phyloP scores from a whole-genome alignment of 2,888 invertebrate genomes.

The Phortica magna region DNA sequence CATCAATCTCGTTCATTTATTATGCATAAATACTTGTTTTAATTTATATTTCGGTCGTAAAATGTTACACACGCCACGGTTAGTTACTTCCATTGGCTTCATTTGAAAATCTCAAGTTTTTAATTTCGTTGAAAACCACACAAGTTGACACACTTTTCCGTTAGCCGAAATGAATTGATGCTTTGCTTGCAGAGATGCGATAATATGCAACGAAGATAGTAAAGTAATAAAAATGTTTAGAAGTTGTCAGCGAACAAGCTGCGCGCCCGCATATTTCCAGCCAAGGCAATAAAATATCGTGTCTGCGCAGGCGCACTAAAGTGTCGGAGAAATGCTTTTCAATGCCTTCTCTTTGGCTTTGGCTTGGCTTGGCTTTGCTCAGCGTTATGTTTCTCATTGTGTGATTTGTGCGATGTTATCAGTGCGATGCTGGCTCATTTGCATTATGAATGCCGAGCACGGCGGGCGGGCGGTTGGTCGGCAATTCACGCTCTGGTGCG shows the following conservation, averaged over 20 bases:
- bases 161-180: slow-evolving; percentile 13
- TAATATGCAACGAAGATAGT: neutral
- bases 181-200: neutral
- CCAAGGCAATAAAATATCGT: too few species aligned
- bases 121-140: slow-evolving; percentile 22
- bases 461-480: neutral
- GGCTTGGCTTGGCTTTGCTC: too few species aligned
- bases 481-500: too few species aligned
- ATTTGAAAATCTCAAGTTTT: neutral
- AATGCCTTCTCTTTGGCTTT: neutral
- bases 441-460: slow-evolving; percentile 8
- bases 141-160: slow-evolving; percentile 28
- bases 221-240: neutral
- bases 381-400: neutral
- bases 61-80: neutral
- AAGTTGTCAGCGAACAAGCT: slow-evolving; percentile 4
- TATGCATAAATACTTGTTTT: neutral
- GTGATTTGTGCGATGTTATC: neutral
- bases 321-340: neutral
- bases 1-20: too few species aligned
- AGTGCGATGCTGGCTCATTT: slow-evolving; percentile 16
- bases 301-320: too few species aligned
- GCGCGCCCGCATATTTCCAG: neutral
- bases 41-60: neutral
- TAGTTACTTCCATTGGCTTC: neutral